Evolutionary conservation across 1,140 invertebrate species (phyloP).

Genomic region (Vollenhovia emeryi): DNA sequence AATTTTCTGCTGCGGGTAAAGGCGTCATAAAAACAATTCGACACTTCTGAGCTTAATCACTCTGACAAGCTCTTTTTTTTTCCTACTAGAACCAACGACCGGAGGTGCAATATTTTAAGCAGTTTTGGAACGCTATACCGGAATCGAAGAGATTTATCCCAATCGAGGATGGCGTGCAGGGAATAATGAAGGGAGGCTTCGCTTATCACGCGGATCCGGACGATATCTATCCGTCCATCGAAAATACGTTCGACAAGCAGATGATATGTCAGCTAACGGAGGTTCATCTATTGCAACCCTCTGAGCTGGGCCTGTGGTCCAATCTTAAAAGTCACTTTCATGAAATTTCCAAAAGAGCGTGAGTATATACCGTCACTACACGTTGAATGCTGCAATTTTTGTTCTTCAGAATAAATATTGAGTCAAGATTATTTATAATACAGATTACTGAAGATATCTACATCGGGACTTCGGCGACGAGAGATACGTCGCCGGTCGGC

Average conservation of each 20-base stretch:
- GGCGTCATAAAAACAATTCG: neutral
- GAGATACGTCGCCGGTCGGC: constrained; percentile 38
- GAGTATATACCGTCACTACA: neutral
- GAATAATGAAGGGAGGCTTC: constrained; percentile 42
- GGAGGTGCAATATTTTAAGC: constrained; percentile 62
- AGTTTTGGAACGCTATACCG: constrained; percentile 56
- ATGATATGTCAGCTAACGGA: constrained; percentile 73
- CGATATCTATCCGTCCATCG: constrained; percentile 58
- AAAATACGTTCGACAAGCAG: constrained; percentile 49
- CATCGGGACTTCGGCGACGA: constrained; percentile 58
- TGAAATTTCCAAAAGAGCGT: constrained; percentile 69
- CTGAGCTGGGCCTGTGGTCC: constrained; percentile 35
- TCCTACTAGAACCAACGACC: constrained; percentile 21
- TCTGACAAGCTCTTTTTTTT: neutral
- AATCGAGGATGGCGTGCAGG: constrained; percentile 42
- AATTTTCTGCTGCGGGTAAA: constrained; percentile 58
- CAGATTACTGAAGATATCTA: constrained; percentile 49
- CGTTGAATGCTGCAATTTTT: neutral
- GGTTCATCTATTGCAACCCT: constrained; percentile 65
- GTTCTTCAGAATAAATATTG: neutral
- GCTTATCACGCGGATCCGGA: constrained; percentile 66
- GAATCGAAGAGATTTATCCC: constrained; percentile 36
- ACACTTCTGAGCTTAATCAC: neutral
- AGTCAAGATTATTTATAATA: neutral
- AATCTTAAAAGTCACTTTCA: constrained; percentile 39